phyloP scores from a whole-genome alignment of 2,113 vertebrate species.

The Paratilapia polleni region DNA sequence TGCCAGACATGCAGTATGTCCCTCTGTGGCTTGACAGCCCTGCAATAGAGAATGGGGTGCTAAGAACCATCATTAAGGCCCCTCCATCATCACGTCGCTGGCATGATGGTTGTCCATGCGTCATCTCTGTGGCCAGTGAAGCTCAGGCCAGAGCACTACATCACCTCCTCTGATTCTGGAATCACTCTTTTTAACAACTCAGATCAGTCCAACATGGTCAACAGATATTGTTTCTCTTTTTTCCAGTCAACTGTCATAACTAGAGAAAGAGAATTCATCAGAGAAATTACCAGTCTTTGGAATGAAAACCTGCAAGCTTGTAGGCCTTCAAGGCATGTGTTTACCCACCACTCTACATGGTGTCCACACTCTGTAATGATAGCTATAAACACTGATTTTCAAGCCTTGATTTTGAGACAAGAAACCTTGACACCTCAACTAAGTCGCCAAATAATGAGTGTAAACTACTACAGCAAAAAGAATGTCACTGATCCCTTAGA shows the following conservation, averaged over 20 bases:
- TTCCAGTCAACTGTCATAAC: not conserved
- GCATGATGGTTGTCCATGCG: conserved; percentile 23
- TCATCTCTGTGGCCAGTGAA: conserved; percentile 9
- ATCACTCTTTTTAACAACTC: not conserved
- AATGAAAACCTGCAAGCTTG: conserved; percentile 11
- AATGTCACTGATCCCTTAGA: conserved; percentile 27
- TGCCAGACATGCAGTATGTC: conserved; percentile 7
- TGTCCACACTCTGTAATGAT: conserved; percentile 25
- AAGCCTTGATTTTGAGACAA: conserved; percentile 18
- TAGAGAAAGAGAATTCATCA: conserved; percentile 12
- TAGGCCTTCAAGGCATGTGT: conserved; percentile 8
- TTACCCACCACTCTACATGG: conserved; percentile 22
- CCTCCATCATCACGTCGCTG: conserved; percentile 33
- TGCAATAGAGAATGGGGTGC: conserved; percentile 16
- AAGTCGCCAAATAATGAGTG: conserved; percentile 40
- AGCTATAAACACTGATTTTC: not conserved
- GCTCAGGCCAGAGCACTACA: not conserved
- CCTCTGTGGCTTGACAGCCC: not conserved
- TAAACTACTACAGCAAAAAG: conserved; percentile 38
- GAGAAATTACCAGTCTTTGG: conserved; percentile 7
- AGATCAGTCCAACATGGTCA: not conserved
- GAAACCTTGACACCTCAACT: conserved; percentile 30
- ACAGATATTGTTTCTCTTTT: not conserved
- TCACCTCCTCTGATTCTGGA: not conserved
- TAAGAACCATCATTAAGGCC: conserved; percentile 21